Conservation (phyloP, 2,797 vertebrate species). For the Sciaenops ocellatus region DNA sequence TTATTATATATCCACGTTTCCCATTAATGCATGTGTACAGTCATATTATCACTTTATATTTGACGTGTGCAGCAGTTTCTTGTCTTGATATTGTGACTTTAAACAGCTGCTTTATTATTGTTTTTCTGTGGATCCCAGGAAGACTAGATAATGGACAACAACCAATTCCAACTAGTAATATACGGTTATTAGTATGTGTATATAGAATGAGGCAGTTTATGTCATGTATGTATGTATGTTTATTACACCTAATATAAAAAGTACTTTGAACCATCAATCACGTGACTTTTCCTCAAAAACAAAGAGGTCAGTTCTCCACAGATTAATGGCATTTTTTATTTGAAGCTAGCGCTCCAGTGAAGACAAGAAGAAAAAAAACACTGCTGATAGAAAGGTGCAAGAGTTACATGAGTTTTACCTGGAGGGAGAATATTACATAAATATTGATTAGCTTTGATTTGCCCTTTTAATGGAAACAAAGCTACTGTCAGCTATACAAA, state of each 20-base stretch:
- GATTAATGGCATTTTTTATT: conserved; percentile 61
- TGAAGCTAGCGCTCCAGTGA: conserved; percentile 55
- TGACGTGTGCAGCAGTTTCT: too few relatives aligned
- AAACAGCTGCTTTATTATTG: too few relatives aligned
- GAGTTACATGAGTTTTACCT: conserved; percentile 42
- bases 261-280: neutral
- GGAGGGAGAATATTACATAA: conserved; percentile 47
- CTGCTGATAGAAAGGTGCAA: conserved; percentile 60
- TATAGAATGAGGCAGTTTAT: conserved; percentile 27
- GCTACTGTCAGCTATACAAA: conserved; percentile 29
- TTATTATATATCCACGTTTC: too few relatives aligned
- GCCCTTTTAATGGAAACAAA: conserved; percentile 24
- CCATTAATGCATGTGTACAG: too few relatives aligned
- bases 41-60: too few relatives aligned
- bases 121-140: too few relatives aligned
- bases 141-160: too few relatives aligned
- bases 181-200: neutral
- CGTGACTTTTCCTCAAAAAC: neutral
- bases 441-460: conserved; percentile 49
- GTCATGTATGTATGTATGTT: conserved; percentile 50
- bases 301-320: conserved; percentile 3
- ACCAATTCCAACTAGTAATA: neutral
- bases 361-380: conserved; percentile 40
- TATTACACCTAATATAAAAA: conserved; percentile 56
- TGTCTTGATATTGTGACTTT: too few relatives aligned